Evolutionary conservation across 2,797 vertebrate species (phyloP).

Genomic region (Luscinia luscinia): DNA sequence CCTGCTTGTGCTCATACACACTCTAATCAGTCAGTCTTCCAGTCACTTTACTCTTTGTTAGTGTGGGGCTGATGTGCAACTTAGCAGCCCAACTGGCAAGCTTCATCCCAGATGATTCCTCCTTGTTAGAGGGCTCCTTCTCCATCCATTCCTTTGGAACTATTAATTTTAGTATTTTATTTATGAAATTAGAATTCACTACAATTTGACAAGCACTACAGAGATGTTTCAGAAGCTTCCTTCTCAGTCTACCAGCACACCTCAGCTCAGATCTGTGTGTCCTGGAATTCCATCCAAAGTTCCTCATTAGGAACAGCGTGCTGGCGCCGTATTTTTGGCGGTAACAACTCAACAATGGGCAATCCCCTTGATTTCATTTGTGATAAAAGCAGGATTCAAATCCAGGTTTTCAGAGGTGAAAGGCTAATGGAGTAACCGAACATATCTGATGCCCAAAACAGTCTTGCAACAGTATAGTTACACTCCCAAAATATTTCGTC

Average conservation of each 20-base stretch:
- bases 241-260: neutral
- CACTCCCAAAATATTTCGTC: constrained; percentile 35
- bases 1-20: constrained; percentile 14
- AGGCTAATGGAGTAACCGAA: constrained; percentile 43
- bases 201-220: neutral
- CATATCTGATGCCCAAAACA: neutral
- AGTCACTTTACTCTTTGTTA: neutral
- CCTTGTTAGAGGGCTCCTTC: constrained; percentile 13
- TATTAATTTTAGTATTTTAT: neutral
- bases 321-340: neutral
- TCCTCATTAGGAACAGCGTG: neutral
- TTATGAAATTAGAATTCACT: constrained; percentile 6
- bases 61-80: neutral
- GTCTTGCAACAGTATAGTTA: constrained; percentile 32
- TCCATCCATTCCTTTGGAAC: neutral
- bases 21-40: constrained; percentile 4
- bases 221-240: constrained; percentile 29
- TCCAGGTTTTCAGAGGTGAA: constrained; percentile 39
- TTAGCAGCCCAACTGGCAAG: neutral
- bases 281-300: neutral
- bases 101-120: neutral
- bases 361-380: neutral
- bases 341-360: neutral
- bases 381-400: constrained; percentile 17
- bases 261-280: neutral